Percentiles rank a stretch among this genome's conserved stretches.
These are phyloP conservation scores for Cephalophus harveyi DNA, from an alignment of 2,113 vertebrate species.

Conservation along the genomic window DNA sequence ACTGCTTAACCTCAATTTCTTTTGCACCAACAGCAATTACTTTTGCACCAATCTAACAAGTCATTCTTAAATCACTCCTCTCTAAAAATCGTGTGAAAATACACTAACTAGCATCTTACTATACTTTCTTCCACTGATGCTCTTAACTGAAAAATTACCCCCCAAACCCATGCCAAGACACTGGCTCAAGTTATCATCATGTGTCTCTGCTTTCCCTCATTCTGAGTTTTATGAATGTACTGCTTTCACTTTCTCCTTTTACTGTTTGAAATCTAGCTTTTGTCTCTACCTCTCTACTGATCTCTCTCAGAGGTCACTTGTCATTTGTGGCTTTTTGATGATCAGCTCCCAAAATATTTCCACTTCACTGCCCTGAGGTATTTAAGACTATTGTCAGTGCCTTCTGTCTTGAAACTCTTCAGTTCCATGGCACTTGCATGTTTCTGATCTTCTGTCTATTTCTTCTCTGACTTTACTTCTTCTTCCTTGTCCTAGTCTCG, in stretches of 20 bases:
- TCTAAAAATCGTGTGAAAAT: conserved; percentile 25
- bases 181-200: neutral
- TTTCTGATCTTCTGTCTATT: neutral
- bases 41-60: neutral
- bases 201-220: neutral
- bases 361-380: neutral
- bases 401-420: neutral
- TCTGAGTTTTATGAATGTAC: neutral
- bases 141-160: neutral
- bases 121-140: neutral
- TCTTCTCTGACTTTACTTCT: neutral
- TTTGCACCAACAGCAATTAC: neutral
- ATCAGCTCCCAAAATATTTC: neutral
- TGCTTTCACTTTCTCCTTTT: neutral
- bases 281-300: neutral
- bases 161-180: neutral
- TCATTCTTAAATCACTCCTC: conserved; percentile 10
- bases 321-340: neutral
- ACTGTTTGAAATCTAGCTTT: neutral
- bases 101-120: neutral
- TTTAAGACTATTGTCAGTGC: neutral
- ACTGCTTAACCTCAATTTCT: neutral
- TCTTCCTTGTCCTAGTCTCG: neutral
- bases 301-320: neutral
- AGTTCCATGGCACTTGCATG: neutral